Evolutionary conservation across 2,888 invertebrate genomes (phyloP), one percentile per base, ranked within the genome.

Genomic region (Oscheius sp.): DNA sequence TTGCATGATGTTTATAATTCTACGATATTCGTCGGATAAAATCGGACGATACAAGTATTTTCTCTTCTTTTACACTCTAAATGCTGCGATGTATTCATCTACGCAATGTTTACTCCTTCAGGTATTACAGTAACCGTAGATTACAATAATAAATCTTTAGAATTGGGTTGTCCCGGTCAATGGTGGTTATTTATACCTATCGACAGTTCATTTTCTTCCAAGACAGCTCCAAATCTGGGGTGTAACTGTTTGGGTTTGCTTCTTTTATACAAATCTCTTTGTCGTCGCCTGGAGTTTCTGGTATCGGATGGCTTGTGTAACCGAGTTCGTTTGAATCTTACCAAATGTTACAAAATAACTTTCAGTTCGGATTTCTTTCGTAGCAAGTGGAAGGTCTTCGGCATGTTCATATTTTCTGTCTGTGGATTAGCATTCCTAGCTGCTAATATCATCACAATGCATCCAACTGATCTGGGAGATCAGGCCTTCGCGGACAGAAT

Each of bases 251-350:
- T 58, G 58, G 58, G 29, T 58, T 13, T n/a, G n/a, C 29, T 29
- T 58, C 58, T 58, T 58, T 27, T 23, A 58, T n/a, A 29, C 27
- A 25, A 58, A 58, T 58, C 29, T 58, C 6, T 25, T 58, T 29
- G 29, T 58, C 13, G 58, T 58, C 58, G 25, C 27, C 29, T 58
- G 58, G 58, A 58, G 58, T 58, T 58, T 58, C 29, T 58, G 29
- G 27, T 58, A 58, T 12, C 21, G 58, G 27, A 25, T 16, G 9
- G 27, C 58, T 9, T 58, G 58, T 27, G 58, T 58, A 29, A 29
- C 58, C 13, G 58, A 58, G 58, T 58, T 13, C 29, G 58, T 9
- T 35, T 58, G 2, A 27, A 27, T 58, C 27, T 13, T n/a, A 1
- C n/a, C 12, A 5, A 13, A 49, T 7, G 7, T 3, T 35, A 35